Evolutionary conservation across 1,140 invertebrate species (phyloP).

Genomic region (Maconellicoccus hirsutus): DNA sequence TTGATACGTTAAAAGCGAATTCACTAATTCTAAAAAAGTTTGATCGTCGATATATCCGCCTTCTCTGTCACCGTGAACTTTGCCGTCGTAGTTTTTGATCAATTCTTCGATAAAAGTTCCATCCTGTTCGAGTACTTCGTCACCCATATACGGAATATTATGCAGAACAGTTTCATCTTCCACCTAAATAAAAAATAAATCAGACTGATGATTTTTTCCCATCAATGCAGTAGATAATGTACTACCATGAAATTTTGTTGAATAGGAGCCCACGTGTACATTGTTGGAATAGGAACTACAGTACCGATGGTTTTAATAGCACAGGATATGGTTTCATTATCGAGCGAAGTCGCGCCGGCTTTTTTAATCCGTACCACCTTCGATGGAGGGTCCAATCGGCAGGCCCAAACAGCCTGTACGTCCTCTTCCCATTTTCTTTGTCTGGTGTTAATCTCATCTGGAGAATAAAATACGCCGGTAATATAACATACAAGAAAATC

Average conservation of each 20-base stretch:
- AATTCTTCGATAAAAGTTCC: constrained; percentile 94
- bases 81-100: constrained; percentile 96
- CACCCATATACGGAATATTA: constrained; percentile 97
- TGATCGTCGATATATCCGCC: constrained; percentile 87
- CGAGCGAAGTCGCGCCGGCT: constrained; percentile 10
- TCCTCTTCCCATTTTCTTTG: constrained; percentile 35
- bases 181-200: constrained; percentile 38
- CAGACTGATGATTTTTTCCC: no score
- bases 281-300: constrained; percentile 83
- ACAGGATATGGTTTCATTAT: constrained; percentile 41
- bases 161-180: constrained; percentile 96
- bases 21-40: constrained; percentile 85
- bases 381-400: constrained; percentile 35
- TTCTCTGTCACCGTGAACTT: constrained; percentile 79
- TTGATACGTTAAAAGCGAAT: constrained; percentile 63
- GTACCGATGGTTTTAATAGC: constrained; percentile 77
- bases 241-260: constrained; percentile 92
- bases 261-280: constrained; percentile 95
- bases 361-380: constrained; percentile 18
- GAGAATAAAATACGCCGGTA: not conserved
- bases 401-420: constrained; percentile 56
- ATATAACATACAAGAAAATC: not conserved
- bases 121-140: constrained; percentile 89
- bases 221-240: no score
- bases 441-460: not conserved